Evolutionary conservation across 2,113 vertebrate genomes (phyloP).

Genomic region (Spea multiplicata): DNA sequence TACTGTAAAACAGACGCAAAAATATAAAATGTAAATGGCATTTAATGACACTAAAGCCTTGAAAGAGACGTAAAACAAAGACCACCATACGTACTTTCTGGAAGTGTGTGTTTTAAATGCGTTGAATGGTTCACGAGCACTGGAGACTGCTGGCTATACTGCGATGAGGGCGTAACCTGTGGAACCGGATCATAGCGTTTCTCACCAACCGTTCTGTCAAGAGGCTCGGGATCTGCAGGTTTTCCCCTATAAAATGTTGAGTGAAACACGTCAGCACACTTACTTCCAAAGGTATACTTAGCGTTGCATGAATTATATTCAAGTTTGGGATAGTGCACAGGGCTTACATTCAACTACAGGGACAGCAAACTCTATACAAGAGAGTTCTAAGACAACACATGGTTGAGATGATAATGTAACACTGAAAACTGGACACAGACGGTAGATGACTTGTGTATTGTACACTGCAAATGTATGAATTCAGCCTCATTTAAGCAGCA

Average conservation of each 20-base stretch:
- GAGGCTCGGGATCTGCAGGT: slow-evolving; percentile 65
- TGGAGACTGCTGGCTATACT: slow-evolving; percentile 72
- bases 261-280: slow-evolving; percentile 39
- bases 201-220: slow-evolving; percentile 82
- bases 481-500: slow-evolving; percentile 1
- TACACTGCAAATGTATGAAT: slow-evolving; percentile 50
- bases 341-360: slow-evolving; percentile 52
- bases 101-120: slow-evolving; percentile 77
- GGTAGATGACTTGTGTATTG: slow-evolving; percentile 66
- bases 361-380: slow-evolving; percentile 48
- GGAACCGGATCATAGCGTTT: slow-evolving; percentile 81
- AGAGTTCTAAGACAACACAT: slow-evolving; percentile 57
- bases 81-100: slow-evolving; percentile 72
- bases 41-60: no score
- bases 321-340: slow-evolving; percentile 16
- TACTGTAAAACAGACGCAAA: slow-evolving; percentile 63
- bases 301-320: slow-evolving; percentile 47
- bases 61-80: not conserved
- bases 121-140: slow-evolving; percentile 61
- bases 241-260: slow-evolving; percentile 67
- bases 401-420: slow-evolving; percentile 61
- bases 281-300: slow-evolving; percentile 49
- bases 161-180: slow-evolving; percentile 74
- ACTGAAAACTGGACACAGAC: slow-evolving; percentile 59
- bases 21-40: not conserved